Percentiles rank a stretch among this genome's conserved stretches.
phyloP scores from a whole-genome alignment of 2,888 invertebrate species.

The Scelioninae gen. 1 region DNA sequence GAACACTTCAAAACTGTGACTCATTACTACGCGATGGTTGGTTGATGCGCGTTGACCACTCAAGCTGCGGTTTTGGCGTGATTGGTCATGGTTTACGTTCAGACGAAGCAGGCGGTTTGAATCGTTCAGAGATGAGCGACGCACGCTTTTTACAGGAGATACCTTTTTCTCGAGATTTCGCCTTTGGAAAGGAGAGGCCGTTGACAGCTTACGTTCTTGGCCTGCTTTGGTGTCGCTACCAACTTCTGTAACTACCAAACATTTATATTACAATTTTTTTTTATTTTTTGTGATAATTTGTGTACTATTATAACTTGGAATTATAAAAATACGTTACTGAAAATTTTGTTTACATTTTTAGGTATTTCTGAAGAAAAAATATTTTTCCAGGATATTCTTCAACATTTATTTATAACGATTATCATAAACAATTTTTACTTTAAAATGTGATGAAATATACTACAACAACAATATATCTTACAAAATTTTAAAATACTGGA shows the following conservation, averaged over 20 bases:
- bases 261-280: not conserved
- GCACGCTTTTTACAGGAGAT: conserved; percentile 80
- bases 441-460: too few species aligned
- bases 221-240: conserved; percentile 57
- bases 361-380: too few species aligned
- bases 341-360: too few species aligned
- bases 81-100: conserved; percentile 79
- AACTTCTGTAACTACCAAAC: conserved; percentile 58
- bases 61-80: conserved; percentile 74
- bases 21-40: conserved; percentile 43
- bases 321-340: too few species aligned
- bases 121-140: conserved; percentile 80
- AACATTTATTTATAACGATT: too few species aligned
- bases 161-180: conserved; percentile 82
- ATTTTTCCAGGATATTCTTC: too few species aligned
- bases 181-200: conserved; percentile 80
- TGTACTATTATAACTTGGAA: too few species aligned
- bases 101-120: conserved; percentile 78
- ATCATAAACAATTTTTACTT: too few species aligned
- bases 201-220: conserved; percentile 77
- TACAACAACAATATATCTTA: too few species aligned
- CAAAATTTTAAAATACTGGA: too few species aligned
- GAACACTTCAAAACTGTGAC: conserved; percentile 22
- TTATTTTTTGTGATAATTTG: too few species aligned
- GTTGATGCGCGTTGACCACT: conserved; percentile 45